These are phyloP conservation scores for Ooceraea biroi DNA, from an alignment of 1,140 invertebrate species.

Conservation along the genomic window DNA sequence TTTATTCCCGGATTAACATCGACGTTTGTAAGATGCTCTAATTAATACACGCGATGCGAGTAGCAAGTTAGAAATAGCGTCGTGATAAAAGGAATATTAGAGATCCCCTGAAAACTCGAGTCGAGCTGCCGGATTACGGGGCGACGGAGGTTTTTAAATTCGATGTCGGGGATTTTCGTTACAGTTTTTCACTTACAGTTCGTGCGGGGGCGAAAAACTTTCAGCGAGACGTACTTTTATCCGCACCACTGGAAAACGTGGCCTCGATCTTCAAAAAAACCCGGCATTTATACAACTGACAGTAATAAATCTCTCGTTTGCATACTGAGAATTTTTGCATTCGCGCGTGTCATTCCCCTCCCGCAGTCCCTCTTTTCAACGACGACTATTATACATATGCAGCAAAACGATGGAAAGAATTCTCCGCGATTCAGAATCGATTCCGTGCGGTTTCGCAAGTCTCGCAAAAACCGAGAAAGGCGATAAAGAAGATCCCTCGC, in stretches of 20 bases:
- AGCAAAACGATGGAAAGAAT: conserved; percentile 46
- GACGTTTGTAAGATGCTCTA: not conserved
- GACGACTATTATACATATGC: conserved; percentile 24
- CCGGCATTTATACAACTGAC: conserved; percentile 26
- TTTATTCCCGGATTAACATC: not conserved
- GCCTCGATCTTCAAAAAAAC: conserved; percentile 20
- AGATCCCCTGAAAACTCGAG: not conserved
- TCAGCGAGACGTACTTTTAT: conserved; percentile 29
- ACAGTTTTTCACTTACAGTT: conserved; percentile 1
- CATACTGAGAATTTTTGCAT: conserved; percentile 10
- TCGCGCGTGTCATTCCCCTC: not conserved
- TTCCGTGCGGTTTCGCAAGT: not conserved
- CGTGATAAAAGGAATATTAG: not conserved
- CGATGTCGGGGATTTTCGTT: not conserved
- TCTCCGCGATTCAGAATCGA: conserved; percentile 1
- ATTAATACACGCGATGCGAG: not conserved
- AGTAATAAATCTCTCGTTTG: conserved; percentile 40
- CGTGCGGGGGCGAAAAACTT: conserved; percentile 1
- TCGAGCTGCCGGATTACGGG: not conserved
- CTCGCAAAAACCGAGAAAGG: not conserved
- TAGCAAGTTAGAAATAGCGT: not conserved
- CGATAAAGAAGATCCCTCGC: conserved; percentile 38
- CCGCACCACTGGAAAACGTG: not conserved
- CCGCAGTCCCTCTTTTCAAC: not conserved
- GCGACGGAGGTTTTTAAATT: too few relatives aligned